Percentiles rank a stretch among this genome's conserved stretches.
These are phyloP conservation scores for Xestia xanthographa DNA, from an alignment of 2,888 invertebrate genomes.

Conservation along the genomic window DNA sequence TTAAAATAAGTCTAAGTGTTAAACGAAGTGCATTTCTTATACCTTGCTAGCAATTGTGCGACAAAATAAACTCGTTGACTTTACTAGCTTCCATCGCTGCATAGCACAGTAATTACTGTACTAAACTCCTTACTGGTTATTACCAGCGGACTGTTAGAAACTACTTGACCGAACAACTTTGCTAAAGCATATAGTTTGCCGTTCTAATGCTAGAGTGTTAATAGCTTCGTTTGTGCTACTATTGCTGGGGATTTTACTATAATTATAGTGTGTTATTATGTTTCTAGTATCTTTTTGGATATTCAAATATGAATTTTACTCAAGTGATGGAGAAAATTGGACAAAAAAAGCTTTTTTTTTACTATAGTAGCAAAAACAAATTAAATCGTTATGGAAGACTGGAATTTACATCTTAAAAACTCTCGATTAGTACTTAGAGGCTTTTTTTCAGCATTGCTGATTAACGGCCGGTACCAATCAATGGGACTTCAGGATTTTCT, in stretches of 20 bases:
- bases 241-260: background rate
- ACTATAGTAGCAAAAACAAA: background rate
- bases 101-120: conserved; percentile 4
- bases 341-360: background rate
- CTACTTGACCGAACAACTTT: conserved; percentile 52
- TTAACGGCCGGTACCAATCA: background rate
- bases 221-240: conserved; percentile 26
- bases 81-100: conserved; percentile 8
- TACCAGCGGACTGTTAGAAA: conserved; percentile 58
- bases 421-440: background rate
- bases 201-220: conserved; percentile 36
- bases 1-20: background rate
- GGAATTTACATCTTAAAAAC: background rate
- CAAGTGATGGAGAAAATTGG: background rate
- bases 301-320: background rate
- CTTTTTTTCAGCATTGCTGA: background rate
- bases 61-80: conserved; percentile 2
- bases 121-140: conserved; percentile 21
- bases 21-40: background rate
- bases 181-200: conserved; percentile 35
- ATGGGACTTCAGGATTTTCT: background rate
- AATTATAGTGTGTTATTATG: background rate
- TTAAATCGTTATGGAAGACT: background rate
- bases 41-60: background rate
- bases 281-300: background rate